Evolutionary conservation across 2,888 invertebrate genomes (phyloP).

Genomic region (Adelphocoris suturalis): DNA sequence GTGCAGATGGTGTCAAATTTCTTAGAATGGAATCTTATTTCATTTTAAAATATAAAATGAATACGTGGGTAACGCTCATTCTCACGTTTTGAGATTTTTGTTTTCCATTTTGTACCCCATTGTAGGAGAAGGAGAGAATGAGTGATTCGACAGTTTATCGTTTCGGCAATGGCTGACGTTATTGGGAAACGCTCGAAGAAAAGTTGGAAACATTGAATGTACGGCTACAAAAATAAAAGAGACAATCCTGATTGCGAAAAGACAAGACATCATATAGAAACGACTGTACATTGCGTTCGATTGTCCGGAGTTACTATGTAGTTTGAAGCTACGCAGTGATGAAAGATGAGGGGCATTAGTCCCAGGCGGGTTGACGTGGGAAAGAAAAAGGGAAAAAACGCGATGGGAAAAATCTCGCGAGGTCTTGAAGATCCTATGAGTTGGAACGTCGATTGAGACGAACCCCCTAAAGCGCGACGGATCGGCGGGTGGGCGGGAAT

Average conservation of each 20-base stretch:
- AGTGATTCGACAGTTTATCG: too few species aligned
- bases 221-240: not conserved
- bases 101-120: too few species aligned
- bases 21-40: too few species aligned
- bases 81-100: too few species aligned
- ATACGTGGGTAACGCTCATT: too few species aligned
- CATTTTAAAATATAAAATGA: too few species aligned
- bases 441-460: slow-evolving; percentile 19
- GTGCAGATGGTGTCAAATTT: too few species aligned
- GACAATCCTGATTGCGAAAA: not conserved
- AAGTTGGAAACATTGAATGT: too few species aligned
- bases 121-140: too few species aligned
- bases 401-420: slow-evolving; percentile 20
- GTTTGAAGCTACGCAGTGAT: not conserved
- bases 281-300: not conserved
- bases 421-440: not conserved
- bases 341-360: slow-evolving; percentile 1
- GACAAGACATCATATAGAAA: not conserved
- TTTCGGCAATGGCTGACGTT: too few species aligned
- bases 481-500: not conserved
- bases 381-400: not conserved
- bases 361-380: not conserved
- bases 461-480: slow-evolving; percentile 13
- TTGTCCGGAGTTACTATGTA: slow-evolving; percentile 2
- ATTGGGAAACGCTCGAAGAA: too few species aligned